Base-by-base conservation (phyloP, 2,113 vertebrate genomes). In the Acanthochromis polyacanthus region DNA sequence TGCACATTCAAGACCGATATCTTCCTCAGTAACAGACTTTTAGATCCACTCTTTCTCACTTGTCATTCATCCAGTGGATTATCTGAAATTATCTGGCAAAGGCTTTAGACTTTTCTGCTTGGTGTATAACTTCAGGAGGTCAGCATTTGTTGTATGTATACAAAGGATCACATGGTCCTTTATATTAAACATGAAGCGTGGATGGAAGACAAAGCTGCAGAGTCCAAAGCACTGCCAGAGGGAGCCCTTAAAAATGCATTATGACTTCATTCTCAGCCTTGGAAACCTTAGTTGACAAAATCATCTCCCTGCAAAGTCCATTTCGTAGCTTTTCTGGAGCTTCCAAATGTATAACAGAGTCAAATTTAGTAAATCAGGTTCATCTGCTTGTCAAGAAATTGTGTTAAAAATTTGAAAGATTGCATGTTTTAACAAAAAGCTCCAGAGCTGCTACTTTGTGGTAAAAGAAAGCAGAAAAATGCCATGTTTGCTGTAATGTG, bases 21-120 rank as follows among this genome's bases (percentile, higher is more conserved):
- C 56, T 64, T 59, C 43, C 51, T 53, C 48, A 52, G 22, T 59
- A n/a, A 80, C 56, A 56, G 1, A 20, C 30, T 19, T 19, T 38
- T 1, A 19, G 23, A 67, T 28, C 22, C 38, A 12, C 50, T 55
- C 9, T 38, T 20, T 9, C 3, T 30, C n/a, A 19, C 25, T 56
- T 74, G 23, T 4, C 22, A 40, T 20, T 11, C 8, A 52, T 23
- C 19, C 9, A 7, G 1, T 5, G 3, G 23, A 32, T 65, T 30
- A 4, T 16, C 22, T 56, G 2, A 36, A 56, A 36, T 23, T 14
- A n/a, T 63, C 45, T n/a, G 17, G n/a, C 22, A 4, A 14, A 7
- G n/a, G 15, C 2, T 14, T 43, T 43, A 15, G 3, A 12, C 19
- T 38, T 59, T n/a, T 36, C 19, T 50, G 43, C 40, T 12, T n/a